Evolutionary conservation across 1,140 invertebrate genomes (phyloP).

Genomic region (Akabosia matsudoensis): DNA sequence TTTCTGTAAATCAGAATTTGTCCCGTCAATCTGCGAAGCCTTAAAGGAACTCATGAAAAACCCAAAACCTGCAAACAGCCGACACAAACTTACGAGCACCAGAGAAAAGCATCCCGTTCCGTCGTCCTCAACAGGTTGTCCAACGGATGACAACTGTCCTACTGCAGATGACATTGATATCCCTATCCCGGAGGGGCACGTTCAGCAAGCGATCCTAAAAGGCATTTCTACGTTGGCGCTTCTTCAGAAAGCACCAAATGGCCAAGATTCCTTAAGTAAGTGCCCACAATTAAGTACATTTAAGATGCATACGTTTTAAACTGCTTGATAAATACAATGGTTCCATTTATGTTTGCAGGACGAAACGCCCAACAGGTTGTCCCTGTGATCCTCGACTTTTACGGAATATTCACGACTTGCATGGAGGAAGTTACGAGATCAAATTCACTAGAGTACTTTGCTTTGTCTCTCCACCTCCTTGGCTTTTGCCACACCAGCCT

Average conservation of each 20-base stretch:
- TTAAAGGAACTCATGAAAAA: slow-evolving; percentile 39
- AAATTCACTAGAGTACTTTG: slow-evolving; percentile 35
- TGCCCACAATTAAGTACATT: background rate
- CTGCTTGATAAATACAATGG: background rate
- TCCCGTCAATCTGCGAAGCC: slow-evolving; percentile 40
- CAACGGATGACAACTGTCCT: background rate
- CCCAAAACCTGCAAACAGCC: background rate
- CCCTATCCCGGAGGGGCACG: slow-evolving; percentile 29
- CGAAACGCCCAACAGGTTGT: background rate
- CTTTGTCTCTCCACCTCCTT: slow-evolving; percentile 28
- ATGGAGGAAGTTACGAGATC: slow-evolving; percentile 23
- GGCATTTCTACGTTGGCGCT: slow-evolving; percentile 27
- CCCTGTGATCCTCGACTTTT: slow-evolving; percentile 4
- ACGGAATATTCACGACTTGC: slow-evolving; percentile 20
- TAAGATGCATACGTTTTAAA: background rate
- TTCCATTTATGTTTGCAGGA: background rate
- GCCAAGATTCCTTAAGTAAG: slow-evolving; percentile 16
- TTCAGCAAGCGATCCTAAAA: slow-evolving; percentile 36
- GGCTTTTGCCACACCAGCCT: slow-evolving; percentile 29
- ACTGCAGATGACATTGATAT: slow-evolving; percentile 29
- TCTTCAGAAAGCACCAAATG: slow-evolving; percentile 19
- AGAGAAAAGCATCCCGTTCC: background rate
- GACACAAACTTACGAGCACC: slow-evolving; percentile 11
- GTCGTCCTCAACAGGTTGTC: background rate
- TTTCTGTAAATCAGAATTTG: slow-evolving; percentile 33